Percentiles rank a stretch among this genome's conserved stretches.
Evolutionary conservation across 1,140 invertebrate genomes (phyloP).

Genomic region (Micrasema longulum): DNA sequence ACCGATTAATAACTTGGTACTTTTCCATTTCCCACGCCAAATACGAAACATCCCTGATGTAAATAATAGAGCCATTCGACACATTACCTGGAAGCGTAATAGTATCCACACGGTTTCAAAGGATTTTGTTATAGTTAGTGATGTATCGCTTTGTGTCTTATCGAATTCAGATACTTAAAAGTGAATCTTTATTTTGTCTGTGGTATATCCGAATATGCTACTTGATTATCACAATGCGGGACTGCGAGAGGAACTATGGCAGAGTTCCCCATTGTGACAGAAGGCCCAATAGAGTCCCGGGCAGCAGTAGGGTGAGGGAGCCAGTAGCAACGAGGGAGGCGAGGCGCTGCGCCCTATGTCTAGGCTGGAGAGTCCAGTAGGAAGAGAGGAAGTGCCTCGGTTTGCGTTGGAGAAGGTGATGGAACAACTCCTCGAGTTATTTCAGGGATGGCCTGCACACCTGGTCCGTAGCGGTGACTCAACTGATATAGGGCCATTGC

Average conservation of each 20-base stretch:
- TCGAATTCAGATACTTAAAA: conserved; percentile 23
- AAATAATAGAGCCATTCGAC: conserved; percentile 2
- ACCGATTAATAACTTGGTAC: not conserved
- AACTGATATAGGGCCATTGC: conserved; percentile 63
- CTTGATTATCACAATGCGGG: conserved; percentile 54
- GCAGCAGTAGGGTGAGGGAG: conserved; percentile 60
- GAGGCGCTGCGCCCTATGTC: conserved; percentile 54
- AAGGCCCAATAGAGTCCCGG: conserved; percentile 57
- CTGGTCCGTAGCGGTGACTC: conserved; percentile 65
- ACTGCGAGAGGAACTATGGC: not conserved
- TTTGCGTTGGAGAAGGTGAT: conserved; percentile 63
- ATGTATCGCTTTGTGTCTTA: conserved; percentile 3
- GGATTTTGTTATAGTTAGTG: conserved; percentile 2
- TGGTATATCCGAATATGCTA: conserved; percentile 16
- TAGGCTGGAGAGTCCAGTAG: conserved; percentile 58
- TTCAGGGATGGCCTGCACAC: conserved; percentile 60
- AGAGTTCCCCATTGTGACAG: conserved; percentile 9
- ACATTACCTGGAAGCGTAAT: not conserved
- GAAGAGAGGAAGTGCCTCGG: conserved; percentile 62
- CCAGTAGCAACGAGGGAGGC: conserved; percentile 60
- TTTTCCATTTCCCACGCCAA: not conserved
- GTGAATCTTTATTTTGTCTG: conserved; percentile 37
- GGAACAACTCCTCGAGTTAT: conserved; percentile 63
- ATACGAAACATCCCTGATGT: conserved; percentile 10
- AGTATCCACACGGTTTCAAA: conserved; percentile 16